Conservation (phyloP, 2,888 invertebrate species). For the Polietes domitor region DNA sequence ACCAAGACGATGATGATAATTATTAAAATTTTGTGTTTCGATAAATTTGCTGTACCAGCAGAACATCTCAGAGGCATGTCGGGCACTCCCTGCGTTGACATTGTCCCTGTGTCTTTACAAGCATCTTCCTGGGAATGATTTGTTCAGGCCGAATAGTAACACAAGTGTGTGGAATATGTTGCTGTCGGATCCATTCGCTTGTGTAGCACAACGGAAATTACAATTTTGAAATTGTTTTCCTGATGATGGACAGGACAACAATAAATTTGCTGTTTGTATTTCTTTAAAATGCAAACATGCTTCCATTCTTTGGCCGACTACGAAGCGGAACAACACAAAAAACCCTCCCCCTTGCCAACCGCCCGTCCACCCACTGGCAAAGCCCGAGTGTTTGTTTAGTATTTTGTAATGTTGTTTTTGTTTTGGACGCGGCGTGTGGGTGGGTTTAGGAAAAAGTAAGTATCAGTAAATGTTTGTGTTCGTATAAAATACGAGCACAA, state of each 20-base stretch:
- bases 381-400: neutral
- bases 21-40: conserved; percentile 34
- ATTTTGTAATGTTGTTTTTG: neutral
- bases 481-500: conserved; percentile 31
- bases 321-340: conserved; percentile 9
- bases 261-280: conserved; percentile 47
- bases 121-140: neutral
- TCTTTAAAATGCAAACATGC: conserved; percentile 40
- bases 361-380: neutral
- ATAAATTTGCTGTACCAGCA: conserved; percentile 39
- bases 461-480: conserved; percentile 41
- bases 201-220: conserved; percentile 60
- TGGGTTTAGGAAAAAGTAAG: neutral
- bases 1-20: conserved; percentile 37
- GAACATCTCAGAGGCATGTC: conserved; percentile 29
- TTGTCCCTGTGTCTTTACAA: neutral
- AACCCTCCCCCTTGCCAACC: neutral
- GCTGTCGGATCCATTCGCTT: conserved; percentile 46
- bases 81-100: conserved; percentile 8
- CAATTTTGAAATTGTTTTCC: conserved; percentile 63
- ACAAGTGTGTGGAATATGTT: conserved; percentile 10
- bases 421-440: neutral
- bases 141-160: neutral
- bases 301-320: neutral
- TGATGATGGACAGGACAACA: conserved; percentile 55